phyloP scores from a whole-genome alignment of 64 coral and sea anemone species.

The Porites australiensis region DNA sequence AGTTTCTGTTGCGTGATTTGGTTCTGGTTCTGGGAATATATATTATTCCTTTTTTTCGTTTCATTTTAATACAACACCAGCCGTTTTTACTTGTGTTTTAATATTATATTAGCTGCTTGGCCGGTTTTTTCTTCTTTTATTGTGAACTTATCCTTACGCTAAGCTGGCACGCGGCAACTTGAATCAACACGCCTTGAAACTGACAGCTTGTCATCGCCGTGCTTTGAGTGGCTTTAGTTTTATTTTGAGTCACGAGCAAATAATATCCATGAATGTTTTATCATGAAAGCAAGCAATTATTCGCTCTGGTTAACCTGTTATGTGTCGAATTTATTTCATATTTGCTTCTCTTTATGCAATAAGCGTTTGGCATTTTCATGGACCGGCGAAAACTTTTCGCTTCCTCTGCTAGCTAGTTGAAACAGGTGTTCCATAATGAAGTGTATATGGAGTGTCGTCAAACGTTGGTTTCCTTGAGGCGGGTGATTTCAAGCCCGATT shows the following conservation, averaged over 20 bases:
- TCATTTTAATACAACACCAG: conserved; percentile 8
- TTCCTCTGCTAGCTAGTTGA: background rate
- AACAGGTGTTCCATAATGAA: background rate
- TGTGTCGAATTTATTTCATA: conserved; percentile 8
- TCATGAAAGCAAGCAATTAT: conserved; percentile 19
- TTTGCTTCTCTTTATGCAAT: background rate
- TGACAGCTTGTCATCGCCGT: conserved; percentile 31
- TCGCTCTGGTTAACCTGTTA: conserved; percentile 38
- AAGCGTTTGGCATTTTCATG: background rate
- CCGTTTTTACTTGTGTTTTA: background rate
- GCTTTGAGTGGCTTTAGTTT: conserved; percentile 36
- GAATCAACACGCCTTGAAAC: background rate
- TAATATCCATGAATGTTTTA: conserved; percentile 32
- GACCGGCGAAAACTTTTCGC: background rate
- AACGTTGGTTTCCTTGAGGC: background rate
- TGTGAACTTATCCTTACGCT: background rate
- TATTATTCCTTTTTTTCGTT: background rate
- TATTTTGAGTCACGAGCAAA: conserved; percentile 12
- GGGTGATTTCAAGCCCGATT: background rate
- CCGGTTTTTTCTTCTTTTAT: background rate
- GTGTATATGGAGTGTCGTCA: background rate
- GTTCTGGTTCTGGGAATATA: background rate
- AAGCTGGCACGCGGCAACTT: conserved; percentile 46
- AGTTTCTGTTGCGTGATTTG: background rate
- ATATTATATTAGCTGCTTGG: background rate